Evolutionary conservation across 2,888 invertebrate species (phyloP).

Genomic region (Sesamia inferens): DNA sequence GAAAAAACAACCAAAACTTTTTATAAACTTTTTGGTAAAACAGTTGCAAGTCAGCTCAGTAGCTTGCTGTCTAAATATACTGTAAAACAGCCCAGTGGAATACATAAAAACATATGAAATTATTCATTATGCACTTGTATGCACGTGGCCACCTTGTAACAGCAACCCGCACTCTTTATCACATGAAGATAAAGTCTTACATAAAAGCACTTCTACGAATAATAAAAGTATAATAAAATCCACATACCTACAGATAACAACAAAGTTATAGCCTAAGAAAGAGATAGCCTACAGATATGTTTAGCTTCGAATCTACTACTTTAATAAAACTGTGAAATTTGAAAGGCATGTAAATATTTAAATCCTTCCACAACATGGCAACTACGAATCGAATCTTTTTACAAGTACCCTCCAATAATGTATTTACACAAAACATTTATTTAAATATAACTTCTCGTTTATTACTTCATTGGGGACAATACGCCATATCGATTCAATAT

Average conservation of each 20-base stretch:
- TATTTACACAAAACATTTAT: constrained; percentile 68
- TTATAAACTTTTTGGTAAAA: background rate
- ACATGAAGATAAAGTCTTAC: constrained; percentile 38
- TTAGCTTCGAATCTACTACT: constrained; percentile 17
- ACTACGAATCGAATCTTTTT: constrained; percentile 44
- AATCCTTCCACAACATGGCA: constrained; percentile 32
- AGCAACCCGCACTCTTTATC: constrained; percentile 52
- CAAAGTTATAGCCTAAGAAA: constrained; percentile 14
- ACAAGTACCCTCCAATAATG: constrained; percentile 43
- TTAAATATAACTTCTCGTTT: constrained; percentile 65
- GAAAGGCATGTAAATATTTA: constrained; percentile 34
- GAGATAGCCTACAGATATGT: constrained; percentile 46
- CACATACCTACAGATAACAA: constrained; percentile 34
- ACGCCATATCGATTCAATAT: constrained; percentile 61
- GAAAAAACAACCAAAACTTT: background rate
- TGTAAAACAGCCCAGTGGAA: too few relatives aligned
- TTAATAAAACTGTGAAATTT: constrained; percentile 61
- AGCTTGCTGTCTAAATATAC: background rate
- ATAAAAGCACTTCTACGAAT: constrained; percentile 23
- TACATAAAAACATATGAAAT: too few relatives aligned
- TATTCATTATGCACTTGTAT: constrained; percentile 24
- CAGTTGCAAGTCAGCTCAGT: background rate
- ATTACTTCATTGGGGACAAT: constrained; percentile 57
- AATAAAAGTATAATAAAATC: constrained; percentile 35
- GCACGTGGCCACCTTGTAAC: constrained; percentile 21